phyloP scores from a whole-genome alignment of 1,140 invertebrate genomes.

The Sinonovacula constricta region DNA sequence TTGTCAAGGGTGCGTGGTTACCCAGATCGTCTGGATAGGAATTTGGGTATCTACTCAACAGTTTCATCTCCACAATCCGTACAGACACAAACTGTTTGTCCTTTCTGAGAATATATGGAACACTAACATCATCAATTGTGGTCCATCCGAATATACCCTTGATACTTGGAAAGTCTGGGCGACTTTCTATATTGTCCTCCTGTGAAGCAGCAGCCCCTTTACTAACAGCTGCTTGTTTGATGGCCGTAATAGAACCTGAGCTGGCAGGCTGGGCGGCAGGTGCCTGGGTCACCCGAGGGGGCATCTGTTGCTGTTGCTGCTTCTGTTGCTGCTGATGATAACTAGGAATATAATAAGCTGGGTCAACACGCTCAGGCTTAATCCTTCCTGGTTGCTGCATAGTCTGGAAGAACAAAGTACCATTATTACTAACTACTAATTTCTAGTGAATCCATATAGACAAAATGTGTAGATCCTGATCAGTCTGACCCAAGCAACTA shows the following conservation, averaged over 20 bases:
- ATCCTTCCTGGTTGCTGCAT: conserved; percentile 34
- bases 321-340: conserved; percentile 35
- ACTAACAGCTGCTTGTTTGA: neutral
- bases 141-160: conserved; percentile 94
- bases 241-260: neutral
- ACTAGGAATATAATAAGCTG: conserved; percentile 25
- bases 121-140: conserved; percentile 88
- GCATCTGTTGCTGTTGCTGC: conserved; percentile 12
- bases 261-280: neutral
- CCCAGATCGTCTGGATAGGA: conserved; percentile 74
- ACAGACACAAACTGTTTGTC: conserved; percentile 94
- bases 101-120: conserved; percentile 91
- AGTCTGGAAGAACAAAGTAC: conserved; percentile 1
- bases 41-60: conserved; percentile 81
- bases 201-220: neutral
- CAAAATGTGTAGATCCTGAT: no score
- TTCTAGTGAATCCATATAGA: no score
- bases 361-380: conserved; percentile 40
- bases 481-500: no score
- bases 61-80: conserved; percentile 89
- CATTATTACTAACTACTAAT: neutral
- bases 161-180: conserved; percentile 57
- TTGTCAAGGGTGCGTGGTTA: conserved; percentile 82
- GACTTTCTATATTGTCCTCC: conserved; percentile 28
- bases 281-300: neutral